These are phyloP conservation scores for Drosophila helvetica DNA, from an alignment of 2,888 invertebrate genomes.

Conservation along the genomic window DNA sequence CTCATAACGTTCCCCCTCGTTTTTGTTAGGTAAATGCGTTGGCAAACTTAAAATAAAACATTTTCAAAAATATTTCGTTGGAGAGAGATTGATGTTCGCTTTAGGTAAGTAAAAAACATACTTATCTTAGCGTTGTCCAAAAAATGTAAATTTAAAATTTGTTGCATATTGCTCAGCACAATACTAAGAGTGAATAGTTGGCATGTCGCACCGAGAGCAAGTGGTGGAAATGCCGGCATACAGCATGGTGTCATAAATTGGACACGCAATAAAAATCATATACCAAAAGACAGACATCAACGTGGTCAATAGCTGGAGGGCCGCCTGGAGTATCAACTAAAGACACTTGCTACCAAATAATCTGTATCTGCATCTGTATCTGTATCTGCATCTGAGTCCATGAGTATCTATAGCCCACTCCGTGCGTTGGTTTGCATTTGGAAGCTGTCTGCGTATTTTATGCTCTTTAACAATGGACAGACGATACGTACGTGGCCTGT, in stretches of 20 bases:
- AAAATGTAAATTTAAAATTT: no score
- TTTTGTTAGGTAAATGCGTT: no score
- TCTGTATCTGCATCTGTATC: constrained; percentile 27
- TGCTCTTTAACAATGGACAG: constrained; percentile 68
- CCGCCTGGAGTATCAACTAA: background rate
- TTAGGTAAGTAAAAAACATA: no score
- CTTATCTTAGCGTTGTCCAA: no score
- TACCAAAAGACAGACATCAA: constrained; percentile 12
- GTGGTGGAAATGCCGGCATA: constrained; percentile 2
- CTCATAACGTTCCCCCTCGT: no score
- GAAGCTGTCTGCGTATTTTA: constrained; percentile 71
- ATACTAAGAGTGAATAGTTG: background rate
- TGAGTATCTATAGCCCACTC: constrained; percentile 15
- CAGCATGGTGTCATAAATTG: constrained; percentile 8
- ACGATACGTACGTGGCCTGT: constrained; percentile 69
- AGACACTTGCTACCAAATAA: constrained; percentile 10
- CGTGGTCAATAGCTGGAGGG: constrained; percentile 3
- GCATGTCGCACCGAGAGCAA: background rate
- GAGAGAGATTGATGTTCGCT: no score
- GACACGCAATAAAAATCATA: constrained; percentile 2
- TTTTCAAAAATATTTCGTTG: no score
- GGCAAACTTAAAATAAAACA: no score
- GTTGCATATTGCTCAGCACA: background rate
- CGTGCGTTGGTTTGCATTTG: constrained; percentile 53
- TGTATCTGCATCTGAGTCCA: constrained; percentile 27